Conservation (phyloP, 2,888 invertebrate genomes). For the Oeneis ivallda region DNA sequence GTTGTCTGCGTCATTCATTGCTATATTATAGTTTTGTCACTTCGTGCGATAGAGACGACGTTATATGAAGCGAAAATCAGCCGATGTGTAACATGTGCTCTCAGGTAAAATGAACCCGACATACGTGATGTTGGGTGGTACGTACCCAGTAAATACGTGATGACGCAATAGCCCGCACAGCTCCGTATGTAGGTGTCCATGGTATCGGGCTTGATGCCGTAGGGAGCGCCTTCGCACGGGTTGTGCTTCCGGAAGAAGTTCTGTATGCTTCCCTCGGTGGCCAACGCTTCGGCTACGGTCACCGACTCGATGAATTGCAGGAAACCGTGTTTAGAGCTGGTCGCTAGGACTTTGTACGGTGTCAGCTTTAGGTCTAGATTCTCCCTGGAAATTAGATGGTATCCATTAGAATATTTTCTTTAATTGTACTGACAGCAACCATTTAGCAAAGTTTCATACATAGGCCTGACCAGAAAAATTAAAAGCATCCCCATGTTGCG, state of each 20-base stretch:
- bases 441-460: too few species aligned
- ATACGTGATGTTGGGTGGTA: not conserved
- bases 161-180: conserved; percentile 98
- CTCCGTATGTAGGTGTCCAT: conserved; percentile 99
- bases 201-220: conserved; percentile 95
- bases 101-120: too few species aligned
- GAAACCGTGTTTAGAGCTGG: conserved; percentile 97
- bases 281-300: conserved; percentile 95
- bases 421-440: too few species aligned
- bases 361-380: conserved; percentile 98
- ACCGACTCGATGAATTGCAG: conserved; percentile 97
- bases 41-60: too few species aligned
- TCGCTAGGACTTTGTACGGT: conserved; percentile 93
- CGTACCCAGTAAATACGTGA: conserved; percentile 93
- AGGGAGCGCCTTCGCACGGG: conserved; percentile 92
- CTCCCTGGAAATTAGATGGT: conserved; percentile 81
- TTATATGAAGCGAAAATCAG: too few species aligned
- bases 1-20: too few species aligned
- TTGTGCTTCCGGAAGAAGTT: conserved; percentile 96
- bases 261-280: conserved; percentile 93
- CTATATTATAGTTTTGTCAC: too few species aligned
- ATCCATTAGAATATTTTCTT: too few species aligned
- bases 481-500: too few species aligned
- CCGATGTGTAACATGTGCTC: too few species aligned
- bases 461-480: too few species aligned